phyloP scores from a whole-genome alignment of 2,797 vertebrate genomes.

The Atherinosoma microstoma region DNA sequence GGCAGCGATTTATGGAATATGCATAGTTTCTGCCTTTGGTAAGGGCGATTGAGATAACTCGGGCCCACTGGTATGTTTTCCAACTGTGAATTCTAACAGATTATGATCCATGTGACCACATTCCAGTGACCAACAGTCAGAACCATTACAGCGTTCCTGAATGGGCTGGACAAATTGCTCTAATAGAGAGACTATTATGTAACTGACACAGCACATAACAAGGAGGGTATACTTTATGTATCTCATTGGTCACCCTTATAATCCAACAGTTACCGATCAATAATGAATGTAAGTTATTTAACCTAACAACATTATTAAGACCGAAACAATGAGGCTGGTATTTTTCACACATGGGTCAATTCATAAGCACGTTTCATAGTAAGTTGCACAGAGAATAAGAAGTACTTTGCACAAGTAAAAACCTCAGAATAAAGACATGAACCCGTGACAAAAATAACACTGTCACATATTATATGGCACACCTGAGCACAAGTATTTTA shows the following conservation, averaged over 20 bases:
- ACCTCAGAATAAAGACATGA: conserved; percentile 6
- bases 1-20: not conserved
- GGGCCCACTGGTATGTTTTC: conserved; percentile 42
- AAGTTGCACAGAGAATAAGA: conserved; percentile 1
- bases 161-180: conserved; percentile 43
- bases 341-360: not conserved
- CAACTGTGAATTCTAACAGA: conserved; percentile 57
- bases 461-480: conserved; percentile 10
- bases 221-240: not conserved
- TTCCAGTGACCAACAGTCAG: conserved; percentile 60
- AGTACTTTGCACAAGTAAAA: conserved; percentile 1
- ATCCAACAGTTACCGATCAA: conserved; percentile 9
- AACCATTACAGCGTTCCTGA: conserved; percentile 51
- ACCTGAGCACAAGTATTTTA: conserved; percentile 44
- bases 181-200: conserved; percentile 41
- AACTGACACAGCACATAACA: conserved; percentile 12
- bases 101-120: conserved; percentile 69
- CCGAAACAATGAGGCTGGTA: not conserved
- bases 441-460: conserved; percentile 24
- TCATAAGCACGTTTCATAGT: not conserved
- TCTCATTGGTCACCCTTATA: not conserved
- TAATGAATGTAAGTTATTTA: conserved; percentile 10
- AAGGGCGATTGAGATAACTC: conserved; percentile 17
- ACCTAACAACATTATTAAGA: conserved; percentile 1
- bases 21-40: not conserved